Base-by-base conservation (phyloP, 2,888 invertebrate species). In the Zele albiditarsus region DNA sequence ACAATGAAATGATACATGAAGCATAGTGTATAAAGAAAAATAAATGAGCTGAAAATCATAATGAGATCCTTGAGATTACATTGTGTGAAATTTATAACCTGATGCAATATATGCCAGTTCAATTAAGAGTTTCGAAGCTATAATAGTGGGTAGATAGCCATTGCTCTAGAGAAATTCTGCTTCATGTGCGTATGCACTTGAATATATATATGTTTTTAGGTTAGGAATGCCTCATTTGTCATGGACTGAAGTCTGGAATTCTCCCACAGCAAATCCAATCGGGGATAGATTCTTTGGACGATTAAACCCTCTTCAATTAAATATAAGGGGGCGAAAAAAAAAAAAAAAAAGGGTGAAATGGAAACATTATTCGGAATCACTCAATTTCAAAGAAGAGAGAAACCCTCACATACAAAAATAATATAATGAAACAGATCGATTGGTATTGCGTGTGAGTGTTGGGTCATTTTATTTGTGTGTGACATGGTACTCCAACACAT, bases 181-280 rank as follows among this genome's bases (percentile, higher is more conserved):
- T n/a, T 4, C n/a, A n/a, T n/a, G 16, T 46, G 46, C 46, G 46
- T 46, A 46, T 46, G 16, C 46, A 27, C 27, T 12, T 8, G 46
- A 49, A 67, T 38, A 20, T 23, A 20, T 23, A 25, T 49, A 46
- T 28, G 38, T 27, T n/a, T 28, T 14, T 42, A 67, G 12, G 53
- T 23, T 42, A 46, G 33, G n/a, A 63, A 31, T 63, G 33, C n/a
- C 33, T 31, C 63, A 63, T 63, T 63, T 63, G 23, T 63, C 31
- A 31, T 63, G 31, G 63, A 63, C 33, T 20, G 46, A 20, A 28
- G 31, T 33, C 20, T 33, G 63, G 31, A 33, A 63, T 38, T 63
- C 28, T 63, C 33, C 33, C 31, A 10, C 8, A 63, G 8, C 16
- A n/a, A 2, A 63, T 33, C 16, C 63, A 33, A 63, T 33, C 20